A percentile compares a stretch with the other conserved stretches of the same genome.
phyloP scores from a whole-genome alignment of 2,888 invertebrate species.

The Cryptocheilus praepositus region DNA sequence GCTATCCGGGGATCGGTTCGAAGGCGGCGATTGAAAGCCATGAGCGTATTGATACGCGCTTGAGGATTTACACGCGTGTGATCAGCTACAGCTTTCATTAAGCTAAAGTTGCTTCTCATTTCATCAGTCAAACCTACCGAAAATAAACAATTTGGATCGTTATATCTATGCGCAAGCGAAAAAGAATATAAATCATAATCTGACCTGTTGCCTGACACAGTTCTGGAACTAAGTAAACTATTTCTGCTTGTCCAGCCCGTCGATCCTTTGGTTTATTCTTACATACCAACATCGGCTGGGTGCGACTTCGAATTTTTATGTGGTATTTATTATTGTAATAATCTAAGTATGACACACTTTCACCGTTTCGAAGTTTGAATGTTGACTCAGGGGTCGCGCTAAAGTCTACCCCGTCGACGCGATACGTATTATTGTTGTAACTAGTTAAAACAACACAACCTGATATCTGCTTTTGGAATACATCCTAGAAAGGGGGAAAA shows the following conservation, averaged over 20 bases:
- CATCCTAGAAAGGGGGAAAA: constrained; percentile 30
- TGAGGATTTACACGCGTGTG: constrained; percentile 86
- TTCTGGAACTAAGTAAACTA: constrained; percentile 87
- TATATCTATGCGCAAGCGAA: too few species aligned
- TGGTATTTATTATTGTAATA: constrained; percentile 84
- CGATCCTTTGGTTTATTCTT: constrained; percentile 83
- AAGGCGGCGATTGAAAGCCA: constrained; percentile 81
- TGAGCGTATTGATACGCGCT: constrained; percentile 81
- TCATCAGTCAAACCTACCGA: constrained; percentile 79
- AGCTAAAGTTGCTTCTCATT: constrained; percentile 80
- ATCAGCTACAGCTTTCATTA: constrained; percentile 83
- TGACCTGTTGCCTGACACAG: constrained; percentile 88
- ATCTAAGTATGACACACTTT: constrained; percentile 77
- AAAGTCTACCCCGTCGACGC: constrained; percentile 86
- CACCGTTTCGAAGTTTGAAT: constrained; percentile 79
- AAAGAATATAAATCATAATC: not conserved
- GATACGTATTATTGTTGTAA: constrained; percentile 86
- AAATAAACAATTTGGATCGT: not conserved
- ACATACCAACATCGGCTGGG: constrained; percentile 89
- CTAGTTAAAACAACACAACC: constrained; percentile 83
- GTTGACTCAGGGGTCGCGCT: constrained; percentile 77
- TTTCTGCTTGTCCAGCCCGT: constrained; percentile 81
- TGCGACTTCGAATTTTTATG: constrained; percentile 78
- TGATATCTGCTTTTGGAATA: constrained; percentile 55
- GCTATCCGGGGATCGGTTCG: constrained; percentile 74